phyloP scores from a whole-genome alignment of 2,888 invertebrate genomes.

The Diogma glabrata region DNA sequence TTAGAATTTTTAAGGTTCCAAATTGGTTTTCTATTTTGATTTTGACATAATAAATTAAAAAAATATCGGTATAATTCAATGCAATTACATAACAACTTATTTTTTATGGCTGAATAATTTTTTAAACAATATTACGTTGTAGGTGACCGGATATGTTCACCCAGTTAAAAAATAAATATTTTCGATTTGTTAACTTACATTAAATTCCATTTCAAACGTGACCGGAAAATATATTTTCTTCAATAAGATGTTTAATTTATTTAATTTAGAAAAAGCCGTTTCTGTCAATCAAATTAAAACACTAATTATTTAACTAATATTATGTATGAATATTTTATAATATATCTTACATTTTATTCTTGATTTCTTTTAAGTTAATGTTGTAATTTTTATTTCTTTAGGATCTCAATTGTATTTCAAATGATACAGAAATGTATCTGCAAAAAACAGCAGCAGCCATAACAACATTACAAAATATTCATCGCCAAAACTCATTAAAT shows the following conservation, averaged over 20 bases:
- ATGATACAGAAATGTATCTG: slow-evolving; percentile 44
- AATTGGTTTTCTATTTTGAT: too few species aligned
- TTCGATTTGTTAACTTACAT: slow-evolving; percentile 1
- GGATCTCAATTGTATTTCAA: slow-evolving; percentile 22
- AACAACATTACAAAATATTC: slow-evolving; percentile 29
- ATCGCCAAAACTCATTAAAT: slow-evolving; percentile 33
- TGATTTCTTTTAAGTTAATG: too few species aligned
- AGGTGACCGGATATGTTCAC: slow-evolving; percentile 3
- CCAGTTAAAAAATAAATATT: slow-evolving; percentile 1
- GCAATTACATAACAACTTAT: too few species aligned
- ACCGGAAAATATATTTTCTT: neutral
- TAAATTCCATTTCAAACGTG: neutral
- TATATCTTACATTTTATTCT: neutral
- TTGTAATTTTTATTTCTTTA: neutral
- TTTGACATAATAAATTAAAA: too few species aligned
- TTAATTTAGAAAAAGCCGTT: neutral
- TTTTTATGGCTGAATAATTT: too few species aligned
- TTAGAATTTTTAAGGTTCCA: too few species aligned
- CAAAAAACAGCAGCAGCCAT: slow-evolving; percentile 40
- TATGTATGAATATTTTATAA: too few species aligned
- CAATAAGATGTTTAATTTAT: neutral
- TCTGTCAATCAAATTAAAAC: neutral
- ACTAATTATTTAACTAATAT: too few species aligned
- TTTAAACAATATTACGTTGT: too few species aligned
- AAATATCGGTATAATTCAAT: too few species aligned